phyloP scores from a whole-genome alignment of 2,113 vertebrate species.

The Elaphurus davidianus region DNA sequence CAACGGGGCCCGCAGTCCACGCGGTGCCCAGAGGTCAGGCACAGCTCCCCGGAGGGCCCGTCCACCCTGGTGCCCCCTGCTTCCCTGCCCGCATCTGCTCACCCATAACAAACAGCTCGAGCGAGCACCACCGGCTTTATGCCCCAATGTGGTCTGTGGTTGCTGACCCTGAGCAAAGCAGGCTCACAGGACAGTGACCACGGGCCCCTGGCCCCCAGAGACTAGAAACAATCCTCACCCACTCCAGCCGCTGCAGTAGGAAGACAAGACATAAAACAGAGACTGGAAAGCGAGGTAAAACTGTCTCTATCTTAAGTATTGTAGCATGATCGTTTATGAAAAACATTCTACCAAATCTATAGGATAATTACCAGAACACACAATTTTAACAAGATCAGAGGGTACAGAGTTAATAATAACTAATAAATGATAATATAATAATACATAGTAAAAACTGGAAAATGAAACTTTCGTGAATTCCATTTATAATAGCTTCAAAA shows the following conservation, averaged over 20 bases:
- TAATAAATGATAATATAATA: neutral
- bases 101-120: neutral
- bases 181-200: neutral
- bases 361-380: neutral
- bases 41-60: neutral
- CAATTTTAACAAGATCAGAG: neutral
- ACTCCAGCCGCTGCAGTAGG: accelerated
- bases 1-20: neutral
- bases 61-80: neutral
- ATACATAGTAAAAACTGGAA: neutral
- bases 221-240: neutral
- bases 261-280: neutral
- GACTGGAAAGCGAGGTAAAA: neutral
- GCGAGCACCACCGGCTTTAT: accelerated
- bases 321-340: neutral
- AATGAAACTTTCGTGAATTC: neutral
- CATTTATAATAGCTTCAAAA: neutral
- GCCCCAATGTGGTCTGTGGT: neutral
- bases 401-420: neutral
- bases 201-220: neutral
- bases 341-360: neutral
- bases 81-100: neutral
- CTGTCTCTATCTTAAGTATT: neutral
- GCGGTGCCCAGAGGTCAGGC: neutral
- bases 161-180: neutral